phyloP scores from a whole-genome alignment of 2,113 vertebrate species.

The Pantherophis guttatus region DNA sequence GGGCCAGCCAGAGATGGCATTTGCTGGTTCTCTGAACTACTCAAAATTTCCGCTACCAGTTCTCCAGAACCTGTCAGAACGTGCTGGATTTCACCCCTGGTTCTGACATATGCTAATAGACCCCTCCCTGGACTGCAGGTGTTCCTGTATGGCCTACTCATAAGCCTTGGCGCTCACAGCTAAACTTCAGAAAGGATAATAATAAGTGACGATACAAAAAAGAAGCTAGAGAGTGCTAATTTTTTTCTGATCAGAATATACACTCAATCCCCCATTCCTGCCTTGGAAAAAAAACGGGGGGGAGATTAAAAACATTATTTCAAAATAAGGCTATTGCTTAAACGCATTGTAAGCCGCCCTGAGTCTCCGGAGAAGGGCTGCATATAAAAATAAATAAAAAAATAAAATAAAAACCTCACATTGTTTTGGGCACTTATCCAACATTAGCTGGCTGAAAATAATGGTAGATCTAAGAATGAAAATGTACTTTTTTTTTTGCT shows the following conservation, averaged over 20 bases:
- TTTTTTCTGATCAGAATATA: neutral
- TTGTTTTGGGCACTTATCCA: neutral
- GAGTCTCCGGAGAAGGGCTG: too few relatives aligned
- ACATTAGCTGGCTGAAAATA: neutral
- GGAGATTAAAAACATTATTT: neutral
- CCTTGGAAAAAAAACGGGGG: neutral
- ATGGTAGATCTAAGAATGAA: neutral
- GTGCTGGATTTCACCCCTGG: too few relatives aligned
- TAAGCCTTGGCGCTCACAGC: neutral
- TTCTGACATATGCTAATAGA: neutral
- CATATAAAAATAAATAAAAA: too few relatives aligned
- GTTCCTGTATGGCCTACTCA: neutral
- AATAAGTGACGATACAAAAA: neutral
- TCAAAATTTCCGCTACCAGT: too few relatives aligned
- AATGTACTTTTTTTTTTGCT: neutral
- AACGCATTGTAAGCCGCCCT: too few relatives aligned
- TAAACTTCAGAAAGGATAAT: neutral
- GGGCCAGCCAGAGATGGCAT: too few relatives aligned
- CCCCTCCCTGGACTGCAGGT: neutral
- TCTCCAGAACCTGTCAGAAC: too few relatives aligned
- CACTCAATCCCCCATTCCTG: neutral
- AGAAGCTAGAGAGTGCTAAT: neutral
- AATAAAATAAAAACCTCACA: neutral
- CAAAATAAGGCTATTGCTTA: too few relatives aligned
- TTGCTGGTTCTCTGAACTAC: too few relatives aligned